phyloP scores from a whole-genome alignment of 92 coral and sea anemone species.

The Palythoa grandis region DNA sequence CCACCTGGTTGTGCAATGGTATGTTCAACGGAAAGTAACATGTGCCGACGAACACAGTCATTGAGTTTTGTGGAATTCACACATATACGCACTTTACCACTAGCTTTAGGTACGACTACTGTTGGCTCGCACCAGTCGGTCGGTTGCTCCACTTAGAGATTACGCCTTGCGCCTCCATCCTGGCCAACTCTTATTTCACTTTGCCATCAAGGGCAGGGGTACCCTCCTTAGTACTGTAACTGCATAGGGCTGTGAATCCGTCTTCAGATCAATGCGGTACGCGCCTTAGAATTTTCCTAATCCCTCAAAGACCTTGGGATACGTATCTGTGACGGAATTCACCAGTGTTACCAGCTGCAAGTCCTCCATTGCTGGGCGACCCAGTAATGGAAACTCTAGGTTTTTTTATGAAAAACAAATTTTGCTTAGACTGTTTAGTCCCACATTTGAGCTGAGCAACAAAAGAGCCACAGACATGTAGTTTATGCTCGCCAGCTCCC shows the following conservation, averaged over 20 bases:
- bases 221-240: slow-evolving; percentile 45
- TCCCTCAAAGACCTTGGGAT: background rate
- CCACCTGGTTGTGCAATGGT: too few species aligned
- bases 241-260: slow-evolving; percentile 53
- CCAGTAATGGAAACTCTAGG: background rate
- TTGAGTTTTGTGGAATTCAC: too few species aligned
- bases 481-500: too few species aligned
- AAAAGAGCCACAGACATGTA: too few species aligned
- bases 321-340: background rate
- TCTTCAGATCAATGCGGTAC: slow-evolving; percentile 44
- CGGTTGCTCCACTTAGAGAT: too few species aligned
- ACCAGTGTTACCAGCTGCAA: background rate
- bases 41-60: too few species aligned
- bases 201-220: background rate
- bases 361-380: background rate
- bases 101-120: too few species aligned
- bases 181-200: slow-evolving; percentile 33
- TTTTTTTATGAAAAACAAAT: background rate
- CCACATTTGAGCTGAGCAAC: background rate
- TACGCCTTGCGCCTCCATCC: too few species aligned
- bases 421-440: background rate
- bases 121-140: too few species aligned
- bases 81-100: too few species aligned
- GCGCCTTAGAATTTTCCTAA: slow-evolving; percentile 5
- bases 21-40: too few species aligned